Evolutionary conservation across 1,140 invertebrate genomes (phyloP).

Genomic region (Lepidurus couesii): DNA sequence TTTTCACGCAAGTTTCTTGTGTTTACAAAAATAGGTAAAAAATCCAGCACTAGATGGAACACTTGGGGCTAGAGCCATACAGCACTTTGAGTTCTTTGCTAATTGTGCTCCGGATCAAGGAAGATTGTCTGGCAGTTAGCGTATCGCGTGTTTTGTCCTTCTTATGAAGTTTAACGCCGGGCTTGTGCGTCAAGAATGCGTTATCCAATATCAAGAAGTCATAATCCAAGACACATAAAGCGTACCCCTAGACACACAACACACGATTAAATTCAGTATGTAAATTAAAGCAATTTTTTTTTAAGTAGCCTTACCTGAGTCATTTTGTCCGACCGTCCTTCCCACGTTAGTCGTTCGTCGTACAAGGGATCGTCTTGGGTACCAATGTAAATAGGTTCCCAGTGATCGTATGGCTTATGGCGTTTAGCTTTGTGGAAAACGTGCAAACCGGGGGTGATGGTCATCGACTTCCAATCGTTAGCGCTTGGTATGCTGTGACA

Average conservation of each 20-base stretch:
- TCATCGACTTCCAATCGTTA: slow-evolving; percentile 67
- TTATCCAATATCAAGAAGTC: slow-evolving; percentile 69
- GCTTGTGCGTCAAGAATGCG: slow-evolving; percentile 47
- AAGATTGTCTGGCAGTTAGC: slow-evolving; percentile 68
- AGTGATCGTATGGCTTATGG: slow-evolving; percentile 68
- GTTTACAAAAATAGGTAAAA: neutral
- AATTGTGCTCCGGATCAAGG: slow-evolving; percentile 71
- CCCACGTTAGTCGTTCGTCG: slow-evolving; percentile 71
- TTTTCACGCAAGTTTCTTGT: neutral
- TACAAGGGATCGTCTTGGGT: slow-evolving; percentile 71
- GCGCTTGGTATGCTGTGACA: slow-evolving; percentile 82
- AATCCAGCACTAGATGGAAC: slow-evolving; percentile 56
- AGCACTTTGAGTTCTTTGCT: slow-evolving; percentile 75
- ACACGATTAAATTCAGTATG: neutral
- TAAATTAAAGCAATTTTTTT: neutral
- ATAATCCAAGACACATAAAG: slow-evolving; percentile 39
- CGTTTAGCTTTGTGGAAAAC: slow-evolving; percentile 80
- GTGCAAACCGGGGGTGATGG: slow-evolving; percentile 61
- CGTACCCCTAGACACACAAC: slow-evolving; percentile 36
- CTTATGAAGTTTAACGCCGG: slow-evolving; percentile 45
- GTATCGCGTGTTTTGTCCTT: slow-evolving; percentile 67
- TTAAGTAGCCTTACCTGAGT: slow-evolving; percentile 59
- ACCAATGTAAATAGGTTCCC: slow-evolving; percentile 82
- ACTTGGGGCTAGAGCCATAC: slow-evolving; percentile 70
- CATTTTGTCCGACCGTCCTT: slow-evolving; percentile 79